phyloP scores from a whole-genome alignment of 2,113 vertebrate species.

The Picathartes gymnocephalus region DNA sequence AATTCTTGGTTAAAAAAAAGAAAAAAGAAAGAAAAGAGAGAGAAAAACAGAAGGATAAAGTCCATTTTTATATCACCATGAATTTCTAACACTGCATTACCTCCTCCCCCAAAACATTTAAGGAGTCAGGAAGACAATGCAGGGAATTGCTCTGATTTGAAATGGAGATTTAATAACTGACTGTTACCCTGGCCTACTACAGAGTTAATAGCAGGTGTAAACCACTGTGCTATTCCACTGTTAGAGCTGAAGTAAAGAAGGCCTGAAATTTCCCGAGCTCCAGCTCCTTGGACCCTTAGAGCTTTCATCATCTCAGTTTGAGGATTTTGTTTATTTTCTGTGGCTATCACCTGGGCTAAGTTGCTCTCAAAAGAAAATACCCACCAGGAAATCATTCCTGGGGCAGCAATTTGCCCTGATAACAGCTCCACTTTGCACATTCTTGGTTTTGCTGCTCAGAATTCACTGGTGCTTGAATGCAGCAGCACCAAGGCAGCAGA shows the following conservation, averaged over 20 bases:
- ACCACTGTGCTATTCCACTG: neutral
- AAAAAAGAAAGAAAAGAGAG: too few species aligned
- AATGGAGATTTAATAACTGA: neutral
- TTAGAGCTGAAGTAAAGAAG: neutral
- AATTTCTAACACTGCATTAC: neutral
- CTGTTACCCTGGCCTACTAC: neutral
- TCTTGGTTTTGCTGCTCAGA: neutral
- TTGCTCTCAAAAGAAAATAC: conserved; percentile 5
- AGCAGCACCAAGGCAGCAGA: neutral
- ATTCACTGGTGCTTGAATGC: neutral
- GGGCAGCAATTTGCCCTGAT: conserved; percentile 8
- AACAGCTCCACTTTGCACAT: neutral
- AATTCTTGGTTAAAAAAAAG: neutral
- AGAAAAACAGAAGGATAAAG: neutral
- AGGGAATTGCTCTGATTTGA: neutral
- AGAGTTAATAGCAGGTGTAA: neutral
- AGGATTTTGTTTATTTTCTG: conserved; percentile 6
- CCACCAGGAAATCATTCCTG: neutral
- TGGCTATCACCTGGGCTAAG: neutral
- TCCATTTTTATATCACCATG: neutral
- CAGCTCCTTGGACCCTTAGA: neutral
- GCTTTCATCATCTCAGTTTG: neutral
- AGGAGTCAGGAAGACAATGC: neutral
- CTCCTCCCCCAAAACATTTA: neutral
- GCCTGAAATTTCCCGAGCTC: neutral